These are phyloP conservation scores for Myioborus miniatus DNA, from an alignment of 2,797 vertebrate genomes.

Conservation along the genomic window DNA sequence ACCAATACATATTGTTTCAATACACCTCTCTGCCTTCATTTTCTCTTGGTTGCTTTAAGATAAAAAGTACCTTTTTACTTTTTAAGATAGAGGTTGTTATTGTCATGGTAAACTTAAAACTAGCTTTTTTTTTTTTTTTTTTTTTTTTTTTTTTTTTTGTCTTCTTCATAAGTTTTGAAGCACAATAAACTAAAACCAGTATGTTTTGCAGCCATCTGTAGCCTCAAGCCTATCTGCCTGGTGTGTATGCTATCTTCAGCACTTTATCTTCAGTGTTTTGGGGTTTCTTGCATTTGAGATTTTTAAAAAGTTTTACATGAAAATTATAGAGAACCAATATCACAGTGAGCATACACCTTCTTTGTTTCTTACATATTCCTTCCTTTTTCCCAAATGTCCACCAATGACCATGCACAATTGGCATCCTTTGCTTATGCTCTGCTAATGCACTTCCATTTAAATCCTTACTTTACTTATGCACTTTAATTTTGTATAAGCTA, in stretches of 20 bases:
- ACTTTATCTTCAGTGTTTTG: not conserved
- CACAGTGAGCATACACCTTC: not conserved
- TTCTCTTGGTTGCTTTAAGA: not conserved
- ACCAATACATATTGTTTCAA: not conserved
- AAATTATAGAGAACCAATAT: not conserved
- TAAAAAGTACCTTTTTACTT: not conserved
- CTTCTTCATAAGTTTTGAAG: not conserved
- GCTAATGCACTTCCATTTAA: not conserved
- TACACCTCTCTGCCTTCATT: not conserved
- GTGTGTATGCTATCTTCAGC: not conserved
- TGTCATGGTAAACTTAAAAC: not conserved
- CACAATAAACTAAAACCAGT: not conserved
- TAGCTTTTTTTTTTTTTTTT: not conserved
- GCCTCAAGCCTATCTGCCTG: not conserved
- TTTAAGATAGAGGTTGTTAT: not conserved
- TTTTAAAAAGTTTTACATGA: not conserved
- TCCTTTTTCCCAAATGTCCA: not conserved
- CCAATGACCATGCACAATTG: not conserved
- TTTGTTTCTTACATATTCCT: not conserved
- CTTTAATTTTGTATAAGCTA: not conserved
- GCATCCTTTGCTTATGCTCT: not conserved
- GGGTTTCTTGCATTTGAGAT: rapidly evolving
- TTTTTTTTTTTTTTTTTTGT: not conserved
- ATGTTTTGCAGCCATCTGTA: not conserved
- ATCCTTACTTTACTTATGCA: not conserved